Evolutionary conservation across 2,797 vertebrate species (phyloP).

Genomic region (Pseudochirops cupreus): DNA sequence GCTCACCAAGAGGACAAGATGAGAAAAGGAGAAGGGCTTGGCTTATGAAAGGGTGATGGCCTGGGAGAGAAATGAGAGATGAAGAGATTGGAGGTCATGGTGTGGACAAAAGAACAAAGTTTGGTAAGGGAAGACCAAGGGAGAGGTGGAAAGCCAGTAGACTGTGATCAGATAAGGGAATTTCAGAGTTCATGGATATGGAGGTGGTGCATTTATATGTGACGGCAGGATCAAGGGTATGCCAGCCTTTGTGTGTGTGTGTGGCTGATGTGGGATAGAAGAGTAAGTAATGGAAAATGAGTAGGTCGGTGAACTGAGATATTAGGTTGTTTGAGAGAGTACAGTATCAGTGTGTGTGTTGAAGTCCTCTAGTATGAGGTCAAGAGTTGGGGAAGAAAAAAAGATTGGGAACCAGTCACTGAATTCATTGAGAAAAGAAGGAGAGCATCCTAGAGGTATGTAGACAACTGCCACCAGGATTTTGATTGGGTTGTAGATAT

Average conservation of each 20-base stretch:
- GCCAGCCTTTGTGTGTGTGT: not conserved
- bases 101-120: not conserved
- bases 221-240: not conserved
- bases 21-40: not conserved
- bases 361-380: not conserved
- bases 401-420: not conserved
- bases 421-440: not conserved
- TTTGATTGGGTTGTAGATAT: not conserved
- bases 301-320: not conserved
- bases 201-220: not conserved
- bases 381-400: not conserved
- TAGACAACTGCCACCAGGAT: not conserved
- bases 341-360: not conserved
- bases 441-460: not conserved
- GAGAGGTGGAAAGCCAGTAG: not conserved
- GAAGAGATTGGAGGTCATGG: not conserved
- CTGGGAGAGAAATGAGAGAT: not conserved
- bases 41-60: not conserved
- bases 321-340: not conserved
- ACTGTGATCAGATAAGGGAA: not conserved
- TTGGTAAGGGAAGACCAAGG: not conserved
- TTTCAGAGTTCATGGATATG: not conserved
- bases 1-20: not conserved
- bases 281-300: not conserved
- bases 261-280: not conserved